Evolutionary conservation across 2,113 vertebrate species (phyloP), one percentile per base, ranked within the genome.

Genomic region (Percopsis transmontana): DNA sequence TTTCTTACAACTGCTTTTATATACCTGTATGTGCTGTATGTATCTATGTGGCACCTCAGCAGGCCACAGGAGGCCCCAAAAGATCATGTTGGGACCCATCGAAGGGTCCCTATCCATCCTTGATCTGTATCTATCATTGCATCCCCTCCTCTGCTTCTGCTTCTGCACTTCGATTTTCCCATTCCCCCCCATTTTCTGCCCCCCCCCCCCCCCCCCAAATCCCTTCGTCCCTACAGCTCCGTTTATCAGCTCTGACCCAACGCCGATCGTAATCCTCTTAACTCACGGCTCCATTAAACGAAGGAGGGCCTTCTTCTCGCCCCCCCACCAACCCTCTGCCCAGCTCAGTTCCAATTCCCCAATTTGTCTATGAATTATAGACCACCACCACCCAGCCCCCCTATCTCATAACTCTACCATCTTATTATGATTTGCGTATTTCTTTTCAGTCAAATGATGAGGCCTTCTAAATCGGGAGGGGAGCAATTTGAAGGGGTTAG

Each of bases 261-360:
- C 82, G 70, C 80, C 76, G 77, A 86, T 89, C 83, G 80, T 86
- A 90, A 90, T 89, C 89, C 83, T 90, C 87, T 90, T 88, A 90
- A 80, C 79, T 81, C 83, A 77, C 47, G 54, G 82, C 85, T 87
- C 85, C 74, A 89, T 88, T 89, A 88, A 83, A 77, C 81, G 71
- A 80, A 77, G 79, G 60, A 75, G 66, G 62, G 71, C 53, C 59
- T 7, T 33, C 27, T 33, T 33, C 70, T 72, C 55, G 48, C 76
- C 64, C 69, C 72, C 74, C 64, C 75, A 76, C 21, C 51, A 15
- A 19, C 48, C 15, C 48, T 51, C 48, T 16, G 18, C 48, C n/a
- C 48, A 74, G 76, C 80, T 70, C 68, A 59, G 66, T 57, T 76
- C 47, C 74, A 64, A 66, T 53, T 61, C 61, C 68, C 71, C 48